These are phyloP conservation scores for Nannoperca australis DNA, from an alignment of 2,797 vertebrate species.

Conservation along the genomic window DNA sequence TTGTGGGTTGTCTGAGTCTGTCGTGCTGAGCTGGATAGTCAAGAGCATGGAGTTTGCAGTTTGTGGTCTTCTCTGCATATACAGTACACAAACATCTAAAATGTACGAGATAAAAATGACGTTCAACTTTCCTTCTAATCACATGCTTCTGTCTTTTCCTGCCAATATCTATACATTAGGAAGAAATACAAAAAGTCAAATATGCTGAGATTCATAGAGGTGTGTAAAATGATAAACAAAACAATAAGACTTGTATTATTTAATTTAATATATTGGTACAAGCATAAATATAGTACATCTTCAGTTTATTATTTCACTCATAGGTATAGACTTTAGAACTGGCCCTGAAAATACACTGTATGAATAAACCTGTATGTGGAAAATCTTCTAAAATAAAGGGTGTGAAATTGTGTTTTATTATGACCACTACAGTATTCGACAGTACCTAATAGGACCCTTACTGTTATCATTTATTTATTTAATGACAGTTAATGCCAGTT, in stretches of 20 bases:
- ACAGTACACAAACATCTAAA: conserved; percentile 11
- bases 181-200: neutral
- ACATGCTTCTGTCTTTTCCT: neutral
- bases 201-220: neutral
- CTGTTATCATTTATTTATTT: conserved; percentile 24
- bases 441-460: conserved; percentile 2
- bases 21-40: conserved; percentile 24
- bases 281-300: neutral
- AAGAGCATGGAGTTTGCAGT: conserved; percentile 19
- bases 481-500: conserved; percentile 10
- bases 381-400: neutral
- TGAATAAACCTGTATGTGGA: neutral
- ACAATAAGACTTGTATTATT: neutral
- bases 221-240: neutral
- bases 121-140: conserved; percentile 1
- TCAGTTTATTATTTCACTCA: neutral
- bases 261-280: neutral
- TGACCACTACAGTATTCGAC: neutral
- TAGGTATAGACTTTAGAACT: neutral
- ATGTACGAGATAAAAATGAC: conserved; percentile 14
- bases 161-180: neutral
- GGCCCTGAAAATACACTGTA: neutral
- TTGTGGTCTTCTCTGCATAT: conserved; percentile 24
- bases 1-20: conserved; percentile 30
- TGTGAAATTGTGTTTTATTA: neutral